Conservation (phyloP, 1,140 invertebrate species). For the Lepidurus apus region DNA sequence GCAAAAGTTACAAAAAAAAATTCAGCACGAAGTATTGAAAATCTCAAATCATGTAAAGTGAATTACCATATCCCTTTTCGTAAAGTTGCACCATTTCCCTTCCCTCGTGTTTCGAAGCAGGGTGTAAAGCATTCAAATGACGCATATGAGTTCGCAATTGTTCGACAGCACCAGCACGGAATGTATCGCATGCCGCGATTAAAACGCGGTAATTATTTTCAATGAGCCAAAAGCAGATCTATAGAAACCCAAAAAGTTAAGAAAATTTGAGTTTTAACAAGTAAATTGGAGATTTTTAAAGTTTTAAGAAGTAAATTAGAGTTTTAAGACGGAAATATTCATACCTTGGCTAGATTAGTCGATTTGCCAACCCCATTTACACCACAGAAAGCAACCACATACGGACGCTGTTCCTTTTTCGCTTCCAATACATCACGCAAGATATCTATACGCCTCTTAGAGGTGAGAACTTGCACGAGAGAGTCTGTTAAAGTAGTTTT, state of each 20-base stretch:
- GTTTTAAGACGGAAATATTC: neutral
- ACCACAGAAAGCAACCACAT: slow-evolving; percentile 95
- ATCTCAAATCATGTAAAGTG: too few species aligned
- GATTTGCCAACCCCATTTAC: slow-evolving; percentile 99
- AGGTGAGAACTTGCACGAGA: slow-evolving; percentile 86
- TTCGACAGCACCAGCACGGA: slow-evolving; percentile 97
- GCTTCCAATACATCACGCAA: slow-evolving; percentile 91
- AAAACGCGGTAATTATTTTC: slow-evolving; percentile 94
- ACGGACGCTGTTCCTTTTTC: slow-evolving; percentile 73
- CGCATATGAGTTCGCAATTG: slow-evolving; percentile 92
- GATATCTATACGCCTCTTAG: slow-evolving; percentile 92
- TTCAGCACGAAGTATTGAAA: neutral
- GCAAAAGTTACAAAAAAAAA: slow-evolving; percentile 41
- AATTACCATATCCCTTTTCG: slow-evolving; percentile 88
- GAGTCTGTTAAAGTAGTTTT: slow-evolving; percentile 74
- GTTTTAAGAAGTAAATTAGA: neutral
- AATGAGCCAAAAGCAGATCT: slow-evolving; percentile 98
- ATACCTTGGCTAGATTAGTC: slow-evolving; percentile 92
- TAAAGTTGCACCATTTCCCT: slow-evolving; percentile 85
- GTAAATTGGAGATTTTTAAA: neutral
- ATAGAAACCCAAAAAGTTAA: slow-evolving; percentile 35
- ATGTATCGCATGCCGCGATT: slow-evolving; percentile 99
- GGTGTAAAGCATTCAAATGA: slow-evolving; percentile 91
- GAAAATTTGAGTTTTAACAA: neutral
- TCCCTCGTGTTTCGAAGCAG: slow-evolving; percentile 62